phyloP scores from a whole-genome alignment of 2,888 invertebrate species.

The Eupithecia vulgata region DNA sequence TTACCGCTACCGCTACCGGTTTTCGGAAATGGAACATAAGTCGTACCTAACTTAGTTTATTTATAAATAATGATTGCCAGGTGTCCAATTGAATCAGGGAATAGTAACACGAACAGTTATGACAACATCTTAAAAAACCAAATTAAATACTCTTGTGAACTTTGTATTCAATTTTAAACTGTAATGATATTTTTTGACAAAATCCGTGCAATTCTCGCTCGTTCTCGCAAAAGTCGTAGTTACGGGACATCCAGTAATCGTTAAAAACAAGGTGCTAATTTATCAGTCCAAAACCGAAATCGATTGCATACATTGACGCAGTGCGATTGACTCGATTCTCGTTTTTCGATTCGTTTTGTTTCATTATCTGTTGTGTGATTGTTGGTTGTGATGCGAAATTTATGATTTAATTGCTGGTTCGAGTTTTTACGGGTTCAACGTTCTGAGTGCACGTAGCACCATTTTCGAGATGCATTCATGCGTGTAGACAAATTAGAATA shows the following conservation, averaged over 20 bases:
- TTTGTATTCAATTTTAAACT: conserved; percentile 21
- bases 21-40: conserved; percentile 2
- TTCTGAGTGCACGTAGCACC: conserved; percentile 42
- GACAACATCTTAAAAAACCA: too few species aligned
- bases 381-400: conserved; percentile 81
- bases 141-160: too few species aligned
- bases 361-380: conserved; percentile 81
- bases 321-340: conserved; percentile 48
- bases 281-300: conserved; percentile 62
- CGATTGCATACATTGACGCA: conserved; percentile 68
- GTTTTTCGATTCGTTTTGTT: conserved; percentile 74
- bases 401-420: conserved; percentile 81
- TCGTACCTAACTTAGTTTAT: conserved; percentile 1
- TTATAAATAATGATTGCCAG: background rate
- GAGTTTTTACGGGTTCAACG: conserved; percentile 58
- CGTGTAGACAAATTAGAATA: conserved; percentile 58
- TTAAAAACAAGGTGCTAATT: conserved; percentile 53
- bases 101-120: background rate
- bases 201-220: conserved; percentile 17
- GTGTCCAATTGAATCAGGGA: background rate
- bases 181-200: too few species aligned
- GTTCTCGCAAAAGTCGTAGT: conserved; percentile 28
- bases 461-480: conserved; percentile 50
- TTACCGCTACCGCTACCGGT: conserved; percentile 2
- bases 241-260: conserved; percentile 35